Conservation (phyloP, 2,888 invertebrate species). For the Julus scandinavius region DNA sequence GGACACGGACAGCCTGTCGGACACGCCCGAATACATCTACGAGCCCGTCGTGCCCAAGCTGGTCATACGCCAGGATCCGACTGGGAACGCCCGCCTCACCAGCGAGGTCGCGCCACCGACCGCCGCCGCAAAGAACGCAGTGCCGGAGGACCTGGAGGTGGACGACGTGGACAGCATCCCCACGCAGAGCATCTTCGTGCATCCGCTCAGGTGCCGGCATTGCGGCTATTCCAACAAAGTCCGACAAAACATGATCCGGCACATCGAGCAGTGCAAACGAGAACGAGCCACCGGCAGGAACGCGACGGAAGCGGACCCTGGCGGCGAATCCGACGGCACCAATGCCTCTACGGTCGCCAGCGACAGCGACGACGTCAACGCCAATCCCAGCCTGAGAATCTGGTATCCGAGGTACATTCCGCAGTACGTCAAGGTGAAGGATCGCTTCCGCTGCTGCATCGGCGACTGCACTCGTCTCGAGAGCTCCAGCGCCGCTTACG, state of each 20-base stretch:
- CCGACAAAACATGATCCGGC: conserved; percentile 75
- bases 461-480: conserved; percentile 77
- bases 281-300: neutral
- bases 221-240: conserved; percentile 78
- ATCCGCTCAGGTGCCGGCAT: conserved; percentile 69
- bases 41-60: conserved; percentile 14
- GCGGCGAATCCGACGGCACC: conserved; percentile 57
- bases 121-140: neutral
- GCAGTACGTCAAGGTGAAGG: neutral
- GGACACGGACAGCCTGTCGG: neutral
- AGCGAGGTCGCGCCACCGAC: neutral
- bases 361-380: conserved; percentile 47
- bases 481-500: conserved; percentile 77
- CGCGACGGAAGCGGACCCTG: neutral
- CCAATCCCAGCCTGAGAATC: conserved; percentile 80
- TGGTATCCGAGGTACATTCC: conserved; percentile 73
- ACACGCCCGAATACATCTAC: conserved; percentile 50
- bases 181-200: conserved; percentile 59
- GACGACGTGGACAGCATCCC: conserved; percentile 59
- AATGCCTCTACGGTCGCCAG: conserved; percentile 58
- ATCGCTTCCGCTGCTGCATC: conserved; percentile 78
- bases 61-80: conserved; percentile 28
- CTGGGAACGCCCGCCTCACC: neutral
- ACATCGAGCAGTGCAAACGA: conserved; percentile 74
- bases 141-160: neutral